Conservation (phyloP, 1,140 invertebrate species). For the Tetramorium parvispinum region DNA sequence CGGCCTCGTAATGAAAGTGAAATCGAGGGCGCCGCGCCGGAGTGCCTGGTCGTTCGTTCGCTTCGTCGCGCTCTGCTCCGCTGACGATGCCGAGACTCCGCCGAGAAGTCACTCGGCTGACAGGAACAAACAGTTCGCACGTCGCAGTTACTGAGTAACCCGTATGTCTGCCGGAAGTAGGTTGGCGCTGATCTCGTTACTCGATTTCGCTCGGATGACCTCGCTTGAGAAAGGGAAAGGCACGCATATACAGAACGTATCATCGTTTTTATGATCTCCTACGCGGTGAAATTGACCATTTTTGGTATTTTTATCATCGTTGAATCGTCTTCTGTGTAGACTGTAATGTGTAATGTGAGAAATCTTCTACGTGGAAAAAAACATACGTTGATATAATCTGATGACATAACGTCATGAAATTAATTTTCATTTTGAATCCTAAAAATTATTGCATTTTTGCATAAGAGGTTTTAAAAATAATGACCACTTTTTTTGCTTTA, state of each 20-base stretch:
- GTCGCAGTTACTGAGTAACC: conserved; percentile 37
- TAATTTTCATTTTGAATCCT: neutral
- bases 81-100: conserved; percentile 35
- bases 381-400: neutral
- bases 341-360: neutral
- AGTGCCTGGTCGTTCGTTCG: conserved; percentile 70
- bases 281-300: conserved; percentile 13
- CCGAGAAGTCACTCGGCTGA: conserved; percentile 57
- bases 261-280: conserved; percentile 25
- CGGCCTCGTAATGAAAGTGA: conserved; percentile 85
- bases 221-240: conserved; percentile 56
- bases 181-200: conserved; percentile 53
- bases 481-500: neutral
- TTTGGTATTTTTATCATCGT: neutral
- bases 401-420: neutral
- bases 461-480: neutral
- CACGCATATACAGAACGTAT: neutral
- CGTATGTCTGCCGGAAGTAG: conserved; percentile 55
- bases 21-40: conserved; percentile 81
- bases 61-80: conserved; percentile 58
- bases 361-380: neutral
- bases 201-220: conserved; percentile 54
- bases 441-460: conserved; percentile 5
- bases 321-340: neutral
- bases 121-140: conserved; percentile 61